A percentile compares a stretch with the other conserved stretches of the same genome.
phyloP scores from a whole-genome alignment of 2,888 invertebrate genomes.

The Himalopsyche anomala region DNA sequence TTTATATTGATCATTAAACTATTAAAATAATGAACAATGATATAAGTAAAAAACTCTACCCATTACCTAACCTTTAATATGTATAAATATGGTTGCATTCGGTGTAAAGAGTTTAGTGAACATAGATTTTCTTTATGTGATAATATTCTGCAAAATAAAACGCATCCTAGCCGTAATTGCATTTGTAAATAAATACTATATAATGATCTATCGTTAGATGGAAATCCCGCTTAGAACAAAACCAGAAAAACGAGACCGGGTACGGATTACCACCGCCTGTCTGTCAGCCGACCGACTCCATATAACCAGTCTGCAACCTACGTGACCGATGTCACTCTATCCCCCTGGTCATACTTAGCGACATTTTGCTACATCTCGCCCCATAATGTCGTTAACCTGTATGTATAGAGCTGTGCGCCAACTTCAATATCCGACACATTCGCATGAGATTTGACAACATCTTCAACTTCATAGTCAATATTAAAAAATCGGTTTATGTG shows the following conservation, averaged over 20 bases:
- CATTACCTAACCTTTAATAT: no score
- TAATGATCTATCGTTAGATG: neutral
- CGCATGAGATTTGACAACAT: neutral
- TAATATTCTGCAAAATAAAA: no score
- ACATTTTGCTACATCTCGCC: neutral
- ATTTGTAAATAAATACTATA: neutral
- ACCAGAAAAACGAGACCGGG: slow-evolving; percentile 1
- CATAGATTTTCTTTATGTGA: no score
- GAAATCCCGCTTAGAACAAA: neutral
- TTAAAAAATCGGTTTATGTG: no score
- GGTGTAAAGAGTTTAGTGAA: no score
- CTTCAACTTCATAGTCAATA: neutral
- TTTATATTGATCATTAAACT: no score
- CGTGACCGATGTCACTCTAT: slow-evolving; percentile 12
- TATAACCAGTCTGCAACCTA: neutral
- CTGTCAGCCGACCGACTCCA: neutral
- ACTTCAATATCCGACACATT: neutral
- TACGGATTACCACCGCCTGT: neutral
- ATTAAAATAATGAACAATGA: no score
- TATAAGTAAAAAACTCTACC: no score
- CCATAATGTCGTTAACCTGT: neutral
- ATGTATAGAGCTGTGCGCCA: neutral
- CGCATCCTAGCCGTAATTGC: neutral
- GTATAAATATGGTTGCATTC: no score
- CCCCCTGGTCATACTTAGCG: neutral